Conservation (phyloP, 53 echinoderm and acorn worm genomes). For the Luidia sarsii region DNA sequence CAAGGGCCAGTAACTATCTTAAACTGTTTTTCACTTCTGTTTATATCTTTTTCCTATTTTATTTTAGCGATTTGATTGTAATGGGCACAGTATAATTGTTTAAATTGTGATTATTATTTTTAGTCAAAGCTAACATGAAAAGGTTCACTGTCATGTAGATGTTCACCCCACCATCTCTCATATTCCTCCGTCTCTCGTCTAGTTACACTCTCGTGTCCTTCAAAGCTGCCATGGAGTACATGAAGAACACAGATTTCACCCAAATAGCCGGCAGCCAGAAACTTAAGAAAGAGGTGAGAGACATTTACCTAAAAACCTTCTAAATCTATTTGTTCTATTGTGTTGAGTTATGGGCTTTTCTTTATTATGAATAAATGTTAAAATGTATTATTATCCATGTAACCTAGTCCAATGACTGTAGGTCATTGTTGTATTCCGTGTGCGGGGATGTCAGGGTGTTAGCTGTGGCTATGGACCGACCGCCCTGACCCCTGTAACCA, state of each 20-base stretch:
- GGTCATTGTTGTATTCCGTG: too few relatives aligned
- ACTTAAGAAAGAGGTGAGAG: conserved; percentile 92
- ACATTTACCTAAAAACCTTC: neutral
- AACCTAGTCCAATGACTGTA: too few relatives aligned
- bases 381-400: too few relatives aligned
- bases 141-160: too few relatives aligned
- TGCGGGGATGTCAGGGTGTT: too few relatives aligned
- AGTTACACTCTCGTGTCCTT: conserved; percentile 94
- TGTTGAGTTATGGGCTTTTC: too few relatives aligned
- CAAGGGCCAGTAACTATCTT: neutral
- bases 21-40: neutral
- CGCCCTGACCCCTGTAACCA: too few relatives aligned
- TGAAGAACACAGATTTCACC: conserved; percentile 84
- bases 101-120: too few relatives aligned
- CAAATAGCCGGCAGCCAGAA: conserved; percentile 61
- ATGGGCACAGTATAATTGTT: neutral
- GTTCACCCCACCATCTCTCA: too few relatives aligned
- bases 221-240: conserved; percentile 90
- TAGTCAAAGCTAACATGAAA: too few relatives aligned
- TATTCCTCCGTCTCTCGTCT: conserved; percentile 13
- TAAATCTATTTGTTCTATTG: neutral
- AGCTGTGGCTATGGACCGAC: too few relatives aligned
- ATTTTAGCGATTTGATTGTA: neutral
- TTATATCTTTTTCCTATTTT: neutral
- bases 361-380: too few relatives aligned